Base-by-base conservation (phyloP, 2,888 invertebrate genomes). In the Lacanobia wlatinum region DNA sequence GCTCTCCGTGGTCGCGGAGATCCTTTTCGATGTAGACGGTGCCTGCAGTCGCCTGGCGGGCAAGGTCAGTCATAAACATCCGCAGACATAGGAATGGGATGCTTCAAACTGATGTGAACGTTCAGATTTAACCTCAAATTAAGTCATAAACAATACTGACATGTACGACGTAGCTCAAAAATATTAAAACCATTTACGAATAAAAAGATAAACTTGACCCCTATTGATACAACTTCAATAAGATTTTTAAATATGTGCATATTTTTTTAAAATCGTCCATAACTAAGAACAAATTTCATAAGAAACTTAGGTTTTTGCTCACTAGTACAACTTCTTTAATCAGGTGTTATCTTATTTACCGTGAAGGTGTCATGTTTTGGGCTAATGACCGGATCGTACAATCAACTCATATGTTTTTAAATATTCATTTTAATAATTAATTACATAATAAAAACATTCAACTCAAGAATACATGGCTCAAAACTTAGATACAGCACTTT, bases 1-100 rank as follows among this genome's bases (percentile, higher is more conserved):
- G 62, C 90, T 96, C 80, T 91, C 92, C 69, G 92, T 94, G 58
- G 88, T 96, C 59, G 94, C 95, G 65, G 96, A 96, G 85, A 91
- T 96, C 79, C 93, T 96, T 86, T 96, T 96, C 87, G 95, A 95
- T 90, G 93, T 95, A 80, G 96, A 96, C 86, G 94, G 92, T 87
- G 94, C 94, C 75, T 95, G 93, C 90, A 92, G 90, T 87, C 91
- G 91, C 80, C 92, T 94, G 60, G 90, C 90, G 81, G 92, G 95
- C 92, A 96, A 96, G 96, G 96, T 96, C 92, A 94, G 96, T 95
- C 64, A 28, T 70, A 66, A 75, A 73, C 34, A 74, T 52, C 34
- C 34, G 34, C 56, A 12, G 65, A 50, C 52, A 56, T 55, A 55
- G n/a, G 43, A 70, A 55, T 62, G 38, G 50, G 14, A 18, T 34